phyloP scores from a whole-genome alignment of 2,113 vertebrate species.

The Lophotis ruficrista region DNA sequence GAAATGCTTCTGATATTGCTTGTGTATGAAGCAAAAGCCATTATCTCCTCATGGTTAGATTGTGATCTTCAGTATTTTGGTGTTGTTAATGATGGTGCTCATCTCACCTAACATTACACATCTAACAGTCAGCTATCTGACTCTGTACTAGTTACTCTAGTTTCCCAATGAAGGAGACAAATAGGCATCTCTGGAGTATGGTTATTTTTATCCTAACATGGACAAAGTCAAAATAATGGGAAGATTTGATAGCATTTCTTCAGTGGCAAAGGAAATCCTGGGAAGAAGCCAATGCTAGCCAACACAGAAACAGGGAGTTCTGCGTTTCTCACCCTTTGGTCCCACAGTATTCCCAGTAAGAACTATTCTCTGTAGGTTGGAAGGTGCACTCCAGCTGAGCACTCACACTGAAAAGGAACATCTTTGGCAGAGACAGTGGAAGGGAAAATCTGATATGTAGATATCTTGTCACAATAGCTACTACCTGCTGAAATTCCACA shows the following conservation, averaged over 20 bases:
- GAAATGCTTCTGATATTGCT: neutral
- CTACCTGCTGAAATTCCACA: neutral
- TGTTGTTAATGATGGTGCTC: neutral
- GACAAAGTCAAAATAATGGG: neutral
- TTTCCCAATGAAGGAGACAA: neutral
- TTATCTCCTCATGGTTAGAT: neutral
- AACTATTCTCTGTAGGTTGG: neutral
- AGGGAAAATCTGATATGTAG: accelerated
- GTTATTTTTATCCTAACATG: neutral
- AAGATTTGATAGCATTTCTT: neutral
- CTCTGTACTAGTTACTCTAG: neutral
- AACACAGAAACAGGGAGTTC: neutral
- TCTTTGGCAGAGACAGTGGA: neutral
- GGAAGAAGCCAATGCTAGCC: accelerated
- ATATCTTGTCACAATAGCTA: neutral
- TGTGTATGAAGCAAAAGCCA: neutral
- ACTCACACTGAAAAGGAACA: neutral
- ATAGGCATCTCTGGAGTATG: no score
- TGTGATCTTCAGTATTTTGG: neutral
- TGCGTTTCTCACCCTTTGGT: neutral
- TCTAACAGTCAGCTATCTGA: neutral
- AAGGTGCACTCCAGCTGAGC: neutral
- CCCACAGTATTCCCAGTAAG: neutral
- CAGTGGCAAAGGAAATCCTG: neutral
- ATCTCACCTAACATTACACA: neutral